Base-by-base conservation (phyloP, 1,140 invertebrate species). In the Choristoneura fumiferana region DNA sequence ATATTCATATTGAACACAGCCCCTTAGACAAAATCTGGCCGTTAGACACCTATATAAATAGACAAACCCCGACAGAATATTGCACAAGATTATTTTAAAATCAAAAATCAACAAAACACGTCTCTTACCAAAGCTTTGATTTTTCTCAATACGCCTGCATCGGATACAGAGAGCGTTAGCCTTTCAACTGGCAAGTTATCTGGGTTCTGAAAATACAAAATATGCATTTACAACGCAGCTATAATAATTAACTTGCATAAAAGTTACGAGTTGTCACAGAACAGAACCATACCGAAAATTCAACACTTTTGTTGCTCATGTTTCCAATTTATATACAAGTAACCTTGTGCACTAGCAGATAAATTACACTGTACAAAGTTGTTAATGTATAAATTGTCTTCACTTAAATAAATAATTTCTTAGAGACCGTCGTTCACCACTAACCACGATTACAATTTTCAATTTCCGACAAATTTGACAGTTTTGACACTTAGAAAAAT, bases 91-190 rank as follows among this genome's bases (percentile, higher is more conserved):
- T 45, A 17, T 45, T 18, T 17, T 15, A 17, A 40, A 43, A 43
- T 43, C 40, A 43, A n/a, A 29, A 29, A 6, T 29, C 6, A 29
- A 2, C 22, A 29, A 29, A 43, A 43, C 40, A 49, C 22, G 22
- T 49, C n/a, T 73, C 74, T 83, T 67, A 89, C 89, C 67, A 90
- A 71, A 12, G 89, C 89, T 53, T 83, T 85, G 18, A 88, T 70
- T 53, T 83, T 58, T 68, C 78, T 81, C 14, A 90, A 40, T 45
- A 90, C 71, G 13, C 89, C 89, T 12, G 71, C 71, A 69, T 89
- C 80, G 9, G 64, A 74, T 5, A 87, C 71, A 10, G 73, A 62
- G 40, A 89, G 57, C 15, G 65, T 76, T 58, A 90, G 43, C 15
- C 76, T 73, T 60, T 90, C 89, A 6, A 83, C 65, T 6, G 86